Evolutionary conservation across 2,113 vertebrate genomes (phyloP).

Genomic region (Arenaria interpres): DNA sequence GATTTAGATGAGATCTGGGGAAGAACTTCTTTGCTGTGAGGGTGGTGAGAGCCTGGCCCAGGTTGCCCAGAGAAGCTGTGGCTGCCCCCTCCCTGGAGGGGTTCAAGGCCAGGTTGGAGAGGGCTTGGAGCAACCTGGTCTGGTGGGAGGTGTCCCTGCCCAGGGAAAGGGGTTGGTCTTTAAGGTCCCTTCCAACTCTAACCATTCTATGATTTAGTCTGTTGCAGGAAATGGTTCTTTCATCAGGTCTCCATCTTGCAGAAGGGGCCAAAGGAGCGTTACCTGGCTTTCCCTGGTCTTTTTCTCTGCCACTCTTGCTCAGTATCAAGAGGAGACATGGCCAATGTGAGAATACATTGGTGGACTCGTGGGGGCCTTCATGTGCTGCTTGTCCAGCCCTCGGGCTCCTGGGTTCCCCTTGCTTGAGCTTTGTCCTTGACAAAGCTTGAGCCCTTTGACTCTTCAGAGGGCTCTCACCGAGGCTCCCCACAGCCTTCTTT

Average conservation of each 20-base stretch:
- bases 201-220: not conserved
- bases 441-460: too few species aligned
- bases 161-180: not conserved
- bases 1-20: not conserved
- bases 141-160: not conserved
- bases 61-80: not conserved
- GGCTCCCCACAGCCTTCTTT: fast-evolving
- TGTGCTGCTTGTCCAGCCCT: fast-evolving
- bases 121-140: not conserved
- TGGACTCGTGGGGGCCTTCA: not conserved
- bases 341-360: not conserved
- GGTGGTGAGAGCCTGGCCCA: not conserved
- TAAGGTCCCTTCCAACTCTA: not conserved
- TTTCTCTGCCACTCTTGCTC: not conserved
- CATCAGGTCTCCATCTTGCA: not conserved
- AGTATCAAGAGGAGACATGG: not conserved
- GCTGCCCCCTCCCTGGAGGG: not conserved
- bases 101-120: not conserved
- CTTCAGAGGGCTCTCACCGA: not conserved
- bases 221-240: not conserved
- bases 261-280: not conserved
- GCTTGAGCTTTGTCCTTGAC: not conserved
- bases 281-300: not conserved
- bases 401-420: not conserved
- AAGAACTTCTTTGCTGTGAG: not conserved